Conservation (phyloP, 2,888 invertebrate genomes). For the Agonopterix alstromeriana region DNA sequence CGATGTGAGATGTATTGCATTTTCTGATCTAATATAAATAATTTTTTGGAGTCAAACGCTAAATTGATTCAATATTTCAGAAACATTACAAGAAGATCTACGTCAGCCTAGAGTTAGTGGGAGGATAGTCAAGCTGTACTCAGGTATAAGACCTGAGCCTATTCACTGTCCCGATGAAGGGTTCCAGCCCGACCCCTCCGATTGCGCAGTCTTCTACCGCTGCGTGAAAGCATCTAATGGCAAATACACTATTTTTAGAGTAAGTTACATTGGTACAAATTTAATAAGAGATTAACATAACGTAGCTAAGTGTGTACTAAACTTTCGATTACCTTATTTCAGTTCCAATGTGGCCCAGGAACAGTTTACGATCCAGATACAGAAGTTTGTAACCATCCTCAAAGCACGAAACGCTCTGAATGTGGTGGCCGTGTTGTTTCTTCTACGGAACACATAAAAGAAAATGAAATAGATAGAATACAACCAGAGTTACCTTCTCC, state of each 20-base stretch:
- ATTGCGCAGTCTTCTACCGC: constrained; percentile 85
- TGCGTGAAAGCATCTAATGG: constrained; percentile 80
- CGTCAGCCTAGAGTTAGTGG: constrained; percentile 36
- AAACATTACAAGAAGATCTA: constrained; percentile 17
- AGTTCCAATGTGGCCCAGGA: constrained; percentile 84
- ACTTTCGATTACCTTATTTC: constrained; percentile 29
- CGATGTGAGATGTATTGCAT: too few species aligned
- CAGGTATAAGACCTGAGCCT: constrained; percentile 45
- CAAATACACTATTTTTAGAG: constrained; percentile 74
- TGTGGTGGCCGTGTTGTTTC: constrained; percentile 68
- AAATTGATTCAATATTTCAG: constrained; percentile 15
- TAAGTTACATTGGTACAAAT: constrained; percentile 21
- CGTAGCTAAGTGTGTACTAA: neutral
- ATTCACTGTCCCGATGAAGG: constrained; percentile 82
- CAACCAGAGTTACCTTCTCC: constrained; percentile 48
- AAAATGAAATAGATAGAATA: constrained; percentile 63
- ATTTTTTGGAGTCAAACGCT: too few species aligned
- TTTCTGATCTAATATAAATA: too few species aligned
- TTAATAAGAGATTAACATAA: neutral
- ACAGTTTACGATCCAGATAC: constrained; percentile 84
- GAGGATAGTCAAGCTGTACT: constrained; percentile 55
- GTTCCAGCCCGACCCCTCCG: constrained; percentile 81
- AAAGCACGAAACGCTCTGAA: constrained; percentile 80
- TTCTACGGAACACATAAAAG: constrained; percentile 23
- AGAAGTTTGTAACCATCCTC: constrained; percentile 83